A percentile compares a stretch with the other conserved stretches of the same genome.
These are phyloP conservation scores for Macrochelys suwanniensis DNA, from an alignment of 2,797 vertebrate species.

Conservation along the genomic window DNA sequence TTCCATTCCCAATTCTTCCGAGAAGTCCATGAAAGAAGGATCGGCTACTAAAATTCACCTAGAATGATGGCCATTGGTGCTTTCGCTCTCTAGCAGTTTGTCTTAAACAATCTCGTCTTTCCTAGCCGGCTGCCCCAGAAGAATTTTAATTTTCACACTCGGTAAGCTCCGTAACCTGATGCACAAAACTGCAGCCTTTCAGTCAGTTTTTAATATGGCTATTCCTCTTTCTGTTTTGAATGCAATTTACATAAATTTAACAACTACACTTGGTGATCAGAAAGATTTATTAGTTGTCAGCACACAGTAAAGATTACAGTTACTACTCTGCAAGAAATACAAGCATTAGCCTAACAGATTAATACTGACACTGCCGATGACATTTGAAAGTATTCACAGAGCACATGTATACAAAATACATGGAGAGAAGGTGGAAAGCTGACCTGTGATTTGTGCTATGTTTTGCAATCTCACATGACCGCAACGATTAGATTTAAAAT, in stretches of 20 bases:
- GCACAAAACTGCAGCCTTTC: not conserved
- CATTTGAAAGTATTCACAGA: not conserved
- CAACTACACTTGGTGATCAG: not conserved
- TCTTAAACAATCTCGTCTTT: not conserved
- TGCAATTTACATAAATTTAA: constrained; percentile 12
- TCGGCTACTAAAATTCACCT: not conserved
- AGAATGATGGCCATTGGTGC: not conserved
- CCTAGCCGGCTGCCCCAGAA: not conserved
- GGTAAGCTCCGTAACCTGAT: not conserved
- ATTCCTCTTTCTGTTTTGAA: constrained; percentile 20
- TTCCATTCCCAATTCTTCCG: constrained; percentile 2
- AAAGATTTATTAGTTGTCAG: constrained; percentile 28
- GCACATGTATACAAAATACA: not conserved
- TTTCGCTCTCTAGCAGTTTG: not conserved
- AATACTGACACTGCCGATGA: not conserved
- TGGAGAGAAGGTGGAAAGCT: not conserved
- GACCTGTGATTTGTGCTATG: not conserved
- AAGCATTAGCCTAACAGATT: not conserved
- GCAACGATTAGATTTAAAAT: not conserved
- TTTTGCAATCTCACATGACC: not conserved
- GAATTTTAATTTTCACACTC: not conserved
- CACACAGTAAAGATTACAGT: not conserved
- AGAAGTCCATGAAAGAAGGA: not conserved
- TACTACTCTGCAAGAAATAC: not conserved
- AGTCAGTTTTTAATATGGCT: not conserved